Evolutionary conservation across 2,888 invertebrate species (phyloP).

Genomic region (Alloscopus bannaensis): DNA sequence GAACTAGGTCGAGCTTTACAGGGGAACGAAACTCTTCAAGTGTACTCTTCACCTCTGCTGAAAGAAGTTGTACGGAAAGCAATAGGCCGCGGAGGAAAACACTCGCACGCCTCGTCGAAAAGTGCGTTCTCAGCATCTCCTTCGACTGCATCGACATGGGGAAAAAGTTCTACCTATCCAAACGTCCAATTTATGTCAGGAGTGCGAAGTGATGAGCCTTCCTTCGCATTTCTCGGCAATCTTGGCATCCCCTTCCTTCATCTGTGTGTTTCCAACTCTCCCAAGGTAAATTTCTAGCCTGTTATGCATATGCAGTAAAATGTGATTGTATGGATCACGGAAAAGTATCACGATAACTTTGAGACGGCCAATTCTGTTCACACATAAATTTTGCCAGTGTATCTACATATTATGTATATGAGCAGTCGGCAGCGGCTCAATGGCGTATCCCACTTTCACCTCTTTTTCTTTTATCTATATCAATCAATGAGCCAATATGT

Average conservation of each 20-base stretch:
- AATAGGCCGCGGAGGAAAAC: constrained; percentile 69
- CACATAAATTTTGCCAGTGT: no score
- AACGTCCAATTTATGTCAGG: constrained; percentile 70
- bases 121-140: constrained; percentile 56
- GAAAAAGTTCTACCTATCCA: constrained; percentile 51
- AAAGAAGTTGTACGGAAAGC: constrained; percentile 71
- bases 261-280: constrained; percentile 69
- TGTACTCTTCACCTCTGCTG: constrained; percentile 72
- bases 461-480: constrained; percentile 1
- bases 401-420: no score
- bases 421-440: no score
- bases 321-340: no score
- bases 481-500: neutral
- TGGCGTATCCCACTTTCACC: neutral
- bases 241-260: constrained; percentile 72
- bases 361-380: no score
- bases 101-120: constrained; percentile 48
- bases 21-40: constrained; percentile 72
- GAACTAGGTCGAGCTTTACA: constrained; percentile 63
- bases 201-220: constrained; percentile 69
- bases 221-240: constrained; percentile 71
- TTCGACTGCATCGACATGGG: constrained; percentile 4
- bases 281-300: constrained; percentile 66
- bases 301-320: constrained; percentile 34
- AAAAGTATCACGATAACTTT: no score